Base-by-base conservation (phyloP, 2,113 vertebrate species). In the Odocoileus hemionus region DNA sequence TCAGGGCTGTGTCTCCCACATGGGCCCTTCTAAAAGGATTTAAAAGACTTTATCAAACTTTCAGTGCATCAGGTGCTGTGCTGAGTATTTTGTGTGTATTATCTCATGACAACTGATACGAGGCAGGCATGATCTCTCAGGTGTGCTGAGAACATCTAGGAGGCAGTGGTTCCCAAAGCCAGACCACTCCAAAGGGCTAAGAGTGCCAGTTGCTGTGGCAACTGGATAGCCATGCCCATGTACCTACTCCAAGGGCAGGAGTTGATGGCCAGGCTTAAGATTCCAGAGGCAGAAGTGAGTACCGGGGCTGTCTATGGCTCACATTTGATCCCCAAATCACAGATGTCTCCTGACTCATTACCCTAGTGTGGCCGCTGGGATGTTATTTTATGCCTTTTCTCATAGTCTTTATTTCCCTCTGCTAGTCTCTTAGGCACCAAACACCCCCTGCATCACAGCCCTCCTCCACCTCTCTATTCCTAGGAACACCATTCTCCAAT, bases 31-130 rank as follows among this genome's bases (percentile, higher is more conserved):
- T 28, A 33, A 87, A 84, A 89, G 21, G 28, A 91, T 88, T 95
- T 30, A 87, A 52, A 84, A 91, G 91, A 86, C 86, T 91, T 52
- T 28, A 86, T 86, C 85, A 74, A 58, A 93, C 21, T 43, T 80
- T 64, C 55, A 79, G 50, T 11, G 0, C 10, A 9, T 43, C 26
- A 36, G 88, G 33, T 1, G 1, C 60, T 23, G 60, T n/a, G 79
- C 78, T 43, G 14, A 64, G 45, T 83, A 45, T 12, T 82, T 39
- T 43, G 21, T 55, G 50, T 33, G 0, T 39, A 15, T 50, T 33
- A 7, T 58, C n/a, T 21, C 70, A 54, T 1, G 26, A 86, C n/a
- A 55, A 5, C 70, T 25, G 25, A 43, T 45, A 6, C 0, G 14
- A 95, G 91, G 43, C 45, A 61, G 60, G 26, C 17, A 2, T 76